Base-by-base conservation (phyloP, 2,113 vertebrate genomes). In the Gnathonemus longibarbis region DNA sequence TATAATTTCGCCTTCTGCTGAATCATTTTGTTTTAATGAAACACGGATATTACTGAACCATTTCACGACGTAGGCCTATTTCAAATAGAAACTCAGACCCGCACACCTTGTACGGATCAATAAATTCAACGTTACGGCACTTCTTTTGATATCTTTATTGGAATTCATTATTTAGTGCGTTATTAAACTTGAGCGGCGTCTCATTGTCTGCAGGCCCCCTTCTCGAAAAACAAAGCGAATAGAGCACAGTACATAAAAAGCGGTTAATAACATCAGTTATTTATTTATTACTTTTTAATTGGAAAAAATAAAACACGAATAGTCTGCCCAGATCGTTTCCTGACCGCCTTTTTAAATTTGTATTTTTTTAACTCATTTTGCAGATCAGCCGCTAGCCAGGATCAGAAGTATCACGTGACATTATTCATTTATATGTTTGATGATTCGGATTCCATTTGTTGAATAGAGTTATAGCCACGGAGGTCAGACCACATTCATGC, bases 131-230 rank as follows among this genome's bases (percentile, higher is more conserved):
- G 17, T 46, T 74, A 53, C 19, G 10, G 39, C 66, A 49, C 35
- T 42, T 50, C 62, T 52, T 74, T 31, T 80, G 48, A 52, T 42
- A 35, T 42, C 66, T 52, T 80, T 35, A 49, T 89, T 45, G 48
- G 66, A 89, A 88, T 70, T 45, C 58, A 88, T 74, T 88, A 74
- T 74, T 74, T 74, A 88, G 45, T 46, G 42, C 58, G 19, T 84
- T 77, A 39, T 77, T 77, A 39, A 39, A 77, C 70, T 77, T 39
- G 35, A 77, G 70, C 70, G 35, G 31, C 31, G 35, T 42, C 31
- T 74, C 70, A 74, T 35, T 74, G 31, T 74, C 35, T 77, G 70
- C 31, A 77, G 35, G 70, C 35, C 11, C 21, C 24, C 53, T 66
- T n/a, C 21, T 15, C 52, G 56, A 62, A 58, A 62, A 39, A 45